These are phyloP conservation scores for Papilio dardanus DNA, from an alignment of 1,140 invertebrate species.

Conservation along the genomic window DNA sequence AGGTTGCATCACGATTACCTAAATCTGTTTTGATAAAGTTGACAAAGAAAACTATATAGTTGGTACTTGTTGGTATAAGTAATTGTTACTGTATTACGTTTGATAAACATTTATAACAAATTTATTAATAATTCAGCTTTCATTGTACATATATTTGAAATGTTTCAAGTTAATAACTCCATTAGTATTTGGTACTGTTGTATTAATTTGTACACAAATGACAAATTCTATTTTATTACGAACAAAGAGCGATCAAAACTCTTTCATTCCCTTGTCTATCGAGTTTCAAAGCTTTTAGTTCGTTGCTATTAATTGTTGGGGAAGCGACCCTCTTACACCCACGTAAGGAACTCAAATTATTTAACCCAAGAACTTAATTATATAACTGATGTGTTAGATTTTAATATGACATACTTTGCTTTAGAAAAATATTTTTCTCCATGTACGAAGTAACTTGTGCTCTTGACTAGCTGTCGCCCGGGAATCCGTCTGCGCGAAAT, in stretches of 20 bases:
- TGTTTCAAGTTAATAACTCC: conserved; percentile 7
- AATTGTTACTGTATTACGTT: no score
- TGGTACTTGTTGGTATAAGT: no score
- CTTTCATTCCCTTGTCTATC: conserved; percentile 38
- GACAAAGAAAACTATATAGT: no score
- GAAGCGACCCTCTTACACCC: conserved; percentile 34
- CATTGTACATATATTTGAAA: background rate
- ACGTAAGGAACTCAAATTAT: background rate
- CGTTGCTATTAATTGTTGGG: conserved; percentile 31
- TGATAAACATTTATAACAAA: background rate
- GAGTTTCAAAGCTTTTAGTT: conserved; percentile 39
- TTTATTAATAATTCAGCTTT: background rate
- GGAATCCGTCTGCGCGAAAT: no score
- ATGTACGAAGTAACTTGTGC: background rate
- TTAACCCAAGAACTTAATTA: background rate
- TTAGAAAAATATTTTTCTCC: background rate
- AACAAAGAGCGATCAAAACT: conserved; percentile 35
- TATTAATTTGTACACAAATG: conserved; percentile 16
- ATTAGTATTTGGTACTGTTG: conserved; percentile 12
- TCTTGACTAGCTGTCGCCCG: no score
- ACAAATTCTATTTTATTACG: conserved; percentile 24
- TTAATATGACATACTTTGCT: background rate
- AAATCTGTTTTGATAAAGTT: no score
- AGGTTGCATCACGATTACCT: no score
- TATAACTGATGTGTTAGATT: background rate